Percentiles rank a stretch among this genome's conserved stretches.
Evolutionary conservation across 2,888 invertebrate species (phyloP).

Genomic region (Morpho deidamia): DNA sequence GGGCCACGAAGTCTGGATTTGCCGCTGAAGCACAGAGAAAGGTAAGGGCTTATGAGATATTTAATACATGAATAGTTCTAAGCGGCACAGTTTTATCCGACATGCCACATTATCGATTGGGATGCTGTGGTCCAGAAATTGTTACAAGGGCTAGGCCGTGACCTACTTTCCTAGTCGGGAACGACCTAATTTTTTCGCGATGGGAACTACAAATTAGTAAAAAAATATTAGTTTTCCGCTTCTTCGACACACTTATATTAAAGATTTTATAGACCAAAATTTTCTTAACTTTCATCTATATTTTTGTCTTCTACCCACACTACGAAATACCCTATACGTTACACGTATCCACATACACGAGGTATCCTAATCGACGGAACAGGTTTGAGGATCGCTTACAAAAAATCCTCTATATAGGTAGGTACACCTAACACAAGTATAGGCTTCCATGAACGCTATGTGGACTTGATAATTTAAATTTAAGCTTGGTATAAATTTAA

Average conservation of each 20-base stretch:
- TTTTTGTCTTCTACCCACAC: conserved; percentile 16
- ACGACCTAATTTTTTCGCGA: background rate
- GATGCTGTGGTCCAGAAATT: conserved; percentile 67
- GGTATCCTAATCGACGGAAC: conserved; percentile 29
- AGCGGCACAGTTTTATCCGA: conserved; percentile 12
- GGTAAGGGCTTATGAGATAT: conserved; percentile 75
- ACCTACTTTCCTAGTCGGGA: conserved; percentile 45
- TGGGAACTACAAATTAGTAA: background rate
- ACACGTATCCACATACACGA: conserved; percentile 13
- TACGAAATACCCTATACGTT: conserved; percentile 7
- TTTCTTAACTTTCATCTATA: background rate
- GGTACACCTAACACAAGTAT: conserved; percentile 8
- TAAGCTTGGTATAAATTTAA: no score
- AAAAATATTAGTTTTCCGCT: no score
- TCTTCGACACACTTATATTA: no score
- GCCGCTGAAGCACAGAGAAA: conserved; percentile 97
- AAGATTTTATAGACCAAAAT: no score
- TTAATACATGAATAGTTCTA: background rate
- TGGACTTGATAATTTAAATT: no score
- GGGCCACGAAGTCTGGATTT: conserved; percentile 95
- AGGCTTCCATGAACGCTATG: background rate
- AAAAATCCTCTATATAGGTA: conserved; percentile 24
- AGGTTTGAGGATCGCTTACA: conserved; percentile 30
- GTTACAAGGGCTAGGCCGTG: conserved; percentile 63
- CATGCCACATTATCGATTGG: conserved; percentile 52